These are phyloP conservation scores for Reticulitermes speratus DNA, from an alignment of 1,140 invertebrate genomes.

Conservation along the genomic window DNA sequence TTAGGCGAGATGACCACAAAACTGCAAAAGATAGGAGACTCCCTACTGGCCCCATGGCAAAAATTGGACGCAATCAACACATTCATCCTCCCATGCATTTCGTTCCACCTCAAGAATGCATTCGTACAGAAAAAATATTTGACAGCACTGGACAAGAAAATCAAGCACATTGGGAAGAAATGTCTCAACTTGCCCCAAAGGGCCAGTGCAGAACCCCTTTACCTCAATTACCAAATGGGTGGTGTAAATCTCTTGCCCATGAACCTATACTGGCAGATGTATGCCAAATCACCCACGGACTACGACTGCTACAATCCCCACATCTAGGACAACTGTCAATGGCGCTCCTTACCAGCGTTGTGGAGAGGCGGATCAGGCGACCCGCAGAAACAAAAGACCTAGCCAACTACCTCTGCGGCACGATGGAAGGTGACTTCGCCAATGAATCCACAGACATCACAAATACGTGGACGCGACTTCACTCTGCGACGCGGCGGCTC, in stretches of 20 bases:
- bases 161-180: too few relatives aligned
- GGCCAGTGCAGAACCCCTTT: too few relatives aligned
- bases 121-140: too few relatives aligned
- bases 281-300: conserved; percentile 39
- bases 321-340: conserved; percentile 36
- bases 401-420: too few relatives aligned
- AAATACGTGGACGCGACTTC: too few relatives aligned
- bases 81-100: conserved; percentile 36
- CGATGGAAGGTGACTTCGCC: too few relatives aligned
- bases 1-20: not conserved
- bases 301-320: conserved; percentile 38
- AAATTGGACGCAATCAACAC: conserved; percentile 38
- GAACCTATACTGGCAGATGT: conserved; percentile 37
- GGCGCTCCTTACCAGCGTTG: conserved; percentile 29
- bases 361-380: not conserved
- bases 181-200: too few relatives aligned
- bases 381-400: too few relatives aligned
- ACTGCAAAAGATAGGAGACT: not conserved
- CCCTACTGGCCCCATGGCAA: conserved; percentile 39
- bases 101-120: too few relatives aligned
- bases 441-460: too few relatives aligned
- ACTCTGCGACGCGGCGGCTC: too few relatives aligned
- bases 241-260: conserved; percentile 36
- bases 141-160: too few relatives aligned
- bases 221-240: not conserved